These are phyloP conservation scores for Pelecanoides urinatrix DNA, from an alignment of 2,113 vertebrate species.

Conservation along the genomic window DNA sequence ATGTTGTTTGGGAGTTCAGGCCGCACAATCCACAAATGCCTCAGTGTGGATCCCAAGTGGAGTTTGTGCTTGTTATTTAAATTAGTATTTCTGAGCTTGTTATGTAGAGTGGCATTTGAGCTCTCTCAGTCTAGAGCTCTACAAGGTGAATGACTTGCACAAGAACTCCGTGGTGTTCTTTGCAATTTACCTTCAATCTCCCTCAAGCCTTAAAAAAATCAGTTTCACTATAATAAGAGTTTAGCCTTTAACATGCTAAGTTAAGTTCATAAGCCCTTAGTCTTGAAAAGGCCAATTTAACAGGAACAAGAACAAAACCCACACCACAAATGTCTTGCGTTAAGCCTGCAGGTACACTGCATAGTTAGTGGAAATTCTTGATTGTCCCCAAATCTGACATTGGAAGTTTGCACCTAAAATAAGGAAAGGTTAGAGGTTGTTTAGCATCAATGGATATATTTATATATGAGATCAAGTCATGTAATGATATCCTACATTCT, in stretches of 20 bases:
- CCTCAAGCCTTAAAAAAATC: conserved; percentile 28
- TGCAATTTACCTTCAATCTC: conserved; percentile 47
- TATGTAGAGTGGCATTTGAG: conserved; percentile 57
- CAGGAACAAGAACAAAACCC: neutral
- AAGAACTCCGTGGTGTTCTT: conserved; percentile 32
- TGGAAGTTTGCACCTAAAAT: neutral
- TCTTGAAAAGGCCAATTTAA: conserved; percentile 53
- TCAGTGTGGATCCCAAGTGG: conserved; percentile 41
- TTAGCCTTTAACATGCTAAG: conserved; percentile 47
- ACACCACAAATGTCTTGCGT: neutral
- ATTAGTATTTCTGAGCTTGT: conserved; percentile 47
- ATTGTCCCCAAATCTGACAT: neutral
- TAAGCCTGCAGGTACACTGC: neutral
- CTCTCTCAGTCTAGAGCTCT: conserved; percentile 38
- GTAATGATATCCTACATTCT: neutral
- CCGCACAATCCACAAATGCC: conserved; percentile 7
- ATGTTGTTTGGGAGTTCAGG: conserved; percentile 29
- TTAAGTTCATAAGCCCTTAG: conserved; percentile 26
- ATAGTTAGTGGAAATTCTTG: neutral
- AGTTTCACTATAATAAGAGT: conserved; percentile 18
- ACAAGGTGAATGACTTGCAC: conserved; percentile 55
- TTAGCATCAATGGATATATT: neutral
- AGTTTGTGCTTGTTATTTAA: conserved; percentile 55
- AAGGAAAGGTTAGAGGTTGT: neutral
- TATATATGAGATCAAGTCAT: neutral